A percentile compares a stretch with the other conserved stretches of the same genome.
phyloP scores from a whole-genome alignment of 2,113 vertebrate species.

The Ceyx melanurus region DNA sequence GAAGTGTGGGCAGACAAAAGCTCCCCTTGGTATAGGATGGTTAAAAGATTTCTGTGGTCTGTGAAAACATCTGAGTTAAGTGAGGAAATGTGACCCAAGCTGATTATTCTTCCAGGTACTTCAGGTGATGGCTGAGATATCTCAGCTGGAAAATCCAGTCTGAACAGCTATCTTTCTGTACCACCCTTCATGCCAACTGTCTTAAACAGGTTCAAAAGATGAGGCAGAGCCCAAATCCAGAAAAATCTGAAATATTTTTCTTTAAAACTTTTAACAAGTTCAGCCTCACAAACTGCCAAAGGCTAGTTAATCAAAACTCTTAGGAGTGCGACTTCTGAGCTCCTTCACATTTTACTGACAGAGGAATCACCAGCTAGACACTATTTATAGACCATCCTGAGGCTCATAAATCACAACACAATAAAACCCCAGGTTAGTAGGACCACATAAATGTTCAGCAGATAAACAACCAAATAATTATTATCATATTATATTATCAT shows the following conservation, averaged over 20 bases:
- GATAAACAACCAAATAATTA: conserved; percentile 24
- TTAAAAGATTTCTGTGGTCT: background rate
- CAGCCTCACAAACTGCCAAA: background rate
- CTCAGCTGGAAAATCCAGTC: background rate
- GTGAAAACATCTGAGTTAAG: background rate
- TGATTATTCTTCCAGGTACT: background rate
- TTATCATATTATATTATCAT: background rate
- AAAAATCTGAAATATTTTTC: background rate
- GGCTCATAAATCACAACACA: conserved; percentile 1
- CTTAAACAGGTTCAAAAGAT: background rate
- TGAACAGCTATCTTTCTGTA: background rate
- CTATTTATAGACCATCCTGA: background rate
- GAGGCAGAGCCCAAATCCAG: background rate
- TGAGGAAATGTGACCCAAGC: background rate
- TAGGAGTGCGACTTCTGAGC: background rate
- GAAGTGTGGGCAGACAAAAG: background rate
- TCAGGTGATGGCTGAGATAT: background rate
- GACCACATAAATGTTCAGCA: background rate
- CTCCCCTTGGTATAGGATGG: background rate
- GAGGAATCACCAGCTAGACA: background rate
- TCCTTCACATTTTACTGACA: background rate
- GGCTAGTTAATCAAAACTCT: background rate
- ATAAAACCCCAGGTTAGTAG: conserved; percentile 14
- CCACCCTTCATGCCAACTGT: background rate
- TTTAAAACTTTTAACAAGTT: conserved; percentile 9